Evolutionary conservation across 2,888 invertebrate genomes (phyloP).

Genomic region (Cosmorhoe ocellata): DNA sequence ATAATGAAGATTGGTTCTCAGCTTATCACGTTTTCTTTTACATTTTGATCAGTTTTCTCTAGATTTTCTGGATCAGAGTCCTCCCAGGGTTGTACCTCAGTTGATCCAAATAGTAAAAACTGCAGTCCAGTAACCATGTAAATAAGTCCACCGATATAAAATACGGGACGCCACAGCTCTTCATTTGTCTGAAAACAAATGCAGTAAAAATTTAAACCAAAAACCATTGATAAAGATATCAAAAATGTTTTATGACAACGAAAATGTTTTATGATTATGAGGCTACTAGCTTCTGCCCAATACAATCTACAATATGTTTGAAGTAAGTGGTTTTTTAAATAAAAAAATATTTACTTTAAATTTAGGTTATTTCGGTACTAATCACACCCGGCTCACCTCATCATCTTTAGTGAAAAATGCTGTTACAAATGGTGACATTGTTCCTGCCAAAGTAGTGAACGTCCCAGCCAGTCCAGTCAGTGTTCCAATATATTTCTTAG

Average conservation of each 20-base stretch:
- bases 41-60: not conserved
- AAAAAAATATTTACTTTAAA: too few relatives aligned
- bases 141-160: constrained; percentile 83
- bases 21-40: too few relatives aligned
- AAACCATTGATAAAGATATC: too few relatives aligned
- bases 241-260: too few relatives aligned
- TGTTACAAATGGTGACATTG: constrained; percentile 84
- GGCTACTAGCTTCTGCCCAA: too few relatives aligned
- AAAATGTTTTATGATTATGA: too few relatives aligned
- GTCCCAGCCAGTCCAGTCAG: constrained; percentile 84
- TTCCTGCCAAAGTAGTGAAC: constrained; percentile 81
- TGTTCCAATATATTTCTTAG: constrained; percentile 85
- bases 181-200: constrained; percentile 79
- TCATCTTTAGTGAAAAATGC: constrained; percentile 72
- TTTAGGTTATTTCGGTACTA: too few relatives aligned
- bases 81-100: constrained; percentile 70
- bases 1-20: too few relatives aligned
- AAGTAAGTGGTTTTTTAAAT: too few relatives aligned
- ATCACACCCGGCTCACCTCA: constrained; percentile 45
- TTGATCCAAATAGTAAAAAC: constrained; percentile 84
- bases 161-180: constrained; percentile 84
- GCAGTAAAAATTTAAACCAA: constrained; percentile 10
- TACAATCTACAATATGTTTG: too few relatives aligned
- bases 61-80: constrained; percentile 1
- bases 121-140: constrained; percentile 84